These are phyloP conservation scores for Dryadula phaetusa DNA, from an alignment of 2,888 invertebrate genomes.

Conservation along the genomic window DNA sequence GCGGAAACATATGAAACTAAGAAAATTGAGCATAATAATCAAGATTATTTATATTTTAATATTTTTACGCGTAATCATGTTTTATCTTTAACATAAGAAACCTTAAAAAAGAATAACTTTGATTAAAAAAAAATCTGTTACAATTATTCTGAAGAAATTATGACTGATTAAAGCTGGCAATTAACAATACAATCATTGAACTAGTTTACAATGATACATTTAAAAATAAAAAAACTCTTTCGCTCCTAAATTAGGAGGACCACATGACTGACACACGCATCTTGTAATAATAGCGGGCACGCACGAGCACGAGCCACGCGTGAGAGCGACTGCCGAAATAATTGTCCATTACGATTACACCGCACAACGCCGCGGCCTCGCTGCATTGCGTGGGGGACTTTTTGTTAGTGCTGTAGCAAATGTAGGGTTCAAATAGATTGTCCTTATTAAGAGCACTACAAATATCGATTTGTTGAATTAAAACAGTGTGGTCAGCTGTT, in stretches of 20 bases:
- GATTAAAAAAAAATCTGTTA: background rate
- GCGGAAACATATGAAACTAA: constrained; percentile 46
- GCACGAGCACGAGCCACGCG: constrained; percentile 80
- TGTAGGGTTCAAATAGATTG: constrained; percentile 36
- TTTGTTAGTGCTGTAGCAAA: constrained; percentile 28
- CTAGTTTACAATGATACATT: background rate
- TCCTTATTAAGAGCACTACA: constrained; percentile 35
- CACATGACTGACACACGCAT: constrained; percentile 58
- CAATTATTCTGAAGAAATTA: background rate
- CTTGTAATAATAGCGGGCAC: constrained; percentile 66
- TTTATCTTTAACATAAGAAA: no score
- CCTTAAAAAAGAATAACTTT: background rate
- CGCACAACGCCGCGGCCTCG: constrained; percentile 32
- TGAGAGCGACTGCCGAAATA: constrained; percentile 82
- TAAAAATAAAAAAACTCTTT: constrained; percentile 31
- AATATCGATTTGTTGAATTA: constrained; percentile 27
- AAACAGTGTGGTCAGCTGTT: constrained; percentile 19
- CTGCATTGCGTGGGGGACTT: constrained; percentile 42
- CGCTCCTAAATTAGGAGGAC: constrained; percentile 47
- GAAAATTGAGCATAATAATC: background rate
- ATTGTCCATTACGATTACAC: constrained; percentile 78
- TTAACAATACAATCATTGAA: background rate
- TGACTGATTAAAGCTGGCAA: background rate
- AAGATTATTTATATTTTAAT: background rate
- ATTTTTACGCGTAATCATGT: no score